These are phyloP conservation scores for Drosophila subsilvestris DNA, from an alignment of 2,888 invertebrate genomes.

Conservation along the genomic window DNA sequence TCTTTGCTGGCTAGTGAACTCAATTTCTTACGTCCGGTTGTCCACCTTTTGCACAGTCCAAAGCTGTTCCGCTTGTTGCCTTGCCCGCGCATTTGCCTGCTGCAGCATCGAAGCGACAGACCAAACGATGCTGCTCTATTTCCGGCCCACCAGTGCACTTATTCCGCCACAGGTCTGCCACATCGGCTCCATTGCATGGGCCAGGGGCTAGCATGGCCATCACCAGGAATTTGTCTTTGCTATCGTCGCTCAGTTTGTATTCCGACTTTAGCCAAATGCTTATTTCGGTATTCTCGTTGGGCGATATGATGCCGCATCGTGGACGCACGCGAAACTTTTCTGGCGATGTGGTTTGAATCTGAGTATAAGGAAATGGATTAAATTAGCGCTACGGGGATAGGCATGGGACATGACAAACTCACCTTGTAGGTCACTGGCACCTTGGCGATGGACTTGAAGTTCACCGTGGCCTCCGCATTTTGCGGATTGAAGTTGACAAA, in stretches of 20 bases:
- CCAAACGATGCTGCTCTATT: conserved; percentile 89
- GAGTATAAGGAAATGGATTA: conserved; percentile 62
- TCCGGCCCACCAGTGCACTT: conserved; percentile 85
- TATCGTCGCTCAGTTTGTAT: conserved; percentile 87
- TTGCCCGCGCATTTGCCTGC: conserved; percentile 38
- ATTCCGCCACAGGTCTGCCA: conserved; percentile 90
- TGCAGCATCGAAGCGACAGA: conserved; percentile 84
- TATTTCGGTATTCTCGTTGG: conserved; percentile 88
- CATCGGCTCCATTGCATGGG: conserved; percentile 85
- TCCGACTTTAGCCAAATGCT: conserved; percentile 91
- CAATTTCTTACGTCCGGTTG: neutral
- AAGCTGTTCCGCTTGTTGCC: neutral
- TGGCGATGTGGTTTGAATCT: conserved; percentile 98
- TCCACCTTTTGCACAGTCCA: conserved; percentile 7
- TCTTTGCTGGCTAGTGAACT: neutral
- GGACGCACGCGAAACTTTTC: conserved; percentile 97
- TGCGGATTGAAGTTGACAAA: conserved; percentile 88
- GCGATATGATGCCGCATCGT: conserved; percentile 90
- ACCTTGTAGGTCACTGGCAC: conserved; percentile 89
- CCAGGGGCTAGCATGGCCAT: conserved; percentile 90
- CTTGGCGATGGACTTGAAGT: conserved; percentile 89
- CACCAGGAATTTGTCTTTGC: conserved; percentile 94
- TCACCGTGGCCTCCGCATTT: conserved; percentile 84
- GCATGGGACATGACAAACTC: conserved; percentile 25
- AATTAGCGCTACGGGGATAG: neutral